phyloP scores from a whole-genome alignment of 2,888 invertebrate genomes.

The Diogma glabrata region DNA sequence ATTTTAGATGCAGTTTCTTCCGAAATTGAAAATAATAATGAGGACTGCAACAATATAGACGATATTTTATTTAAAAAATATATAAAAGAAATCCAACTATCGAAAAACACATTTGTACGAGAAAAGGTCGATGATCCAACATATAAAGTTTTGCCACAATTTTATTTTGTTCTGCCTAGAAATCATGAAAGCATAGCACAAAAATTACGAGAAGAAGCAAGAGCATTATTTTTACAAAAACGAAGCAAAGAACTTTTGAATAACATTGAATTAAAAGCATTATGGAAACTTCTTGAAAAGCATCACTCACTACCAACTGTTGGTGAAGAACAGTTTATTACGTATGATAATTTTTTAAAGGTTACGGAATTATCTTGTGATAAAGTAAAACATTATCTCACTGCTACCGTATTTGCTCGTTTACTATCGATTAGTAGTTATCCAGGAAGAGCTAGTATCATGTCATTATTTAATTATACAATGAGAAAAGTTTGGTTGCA shows the following conservation, averaged over 20 bases:
- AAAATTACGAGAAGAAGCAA: constrained; percentile 77
- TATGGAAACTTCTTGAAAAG: constrained; percentile 76
- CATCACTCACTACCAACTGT: constrained; percentile 61
- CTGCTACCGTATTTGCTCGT: constrained; percentile 76
- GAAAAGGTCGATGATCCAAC: constrained; percentile 23
- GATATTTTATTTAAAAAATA: constrained; percentile 9
- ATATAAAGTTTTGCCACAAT: constrained; percentile 55
- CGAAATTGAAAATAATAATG: no score
- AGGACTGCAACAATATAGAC: no score
- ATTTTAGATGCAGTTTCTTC: no score
- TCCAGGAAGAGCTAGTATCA: constrained; percentile 70
- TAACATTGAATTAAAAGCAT: constrained; percentile 72
- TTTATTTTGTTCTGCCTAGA: constrained; percentile 64
- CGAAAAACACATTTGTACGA: background rate
- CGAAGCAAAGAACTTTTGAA: constrained; percentile 73
- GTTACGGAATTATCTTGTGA: constrained; percentile 61
- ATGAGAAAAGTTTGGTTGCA: constrained; percentile 93
- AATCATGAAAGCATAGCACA: constrained; percentile 65
- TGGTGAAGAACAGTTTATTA: constrained; percentile 68
- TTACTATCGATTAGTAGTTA: constrained; percentile 76
- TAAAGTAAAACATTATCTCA: constrained; percentile 70
- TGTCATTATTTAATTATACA: constrained; percentile 86
- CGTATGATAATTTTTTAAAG: constrained; percentile 73
- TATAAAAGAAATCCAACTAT: background rate
- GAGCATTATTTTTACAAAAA: constrained; percentile 76